Percentiles rank a stretch among this genome's conserved stretches.
phyloP scores from a whole-genome alignment of 2,888 invertebrate species.

The Dinocampus coccinellae region DNA sequence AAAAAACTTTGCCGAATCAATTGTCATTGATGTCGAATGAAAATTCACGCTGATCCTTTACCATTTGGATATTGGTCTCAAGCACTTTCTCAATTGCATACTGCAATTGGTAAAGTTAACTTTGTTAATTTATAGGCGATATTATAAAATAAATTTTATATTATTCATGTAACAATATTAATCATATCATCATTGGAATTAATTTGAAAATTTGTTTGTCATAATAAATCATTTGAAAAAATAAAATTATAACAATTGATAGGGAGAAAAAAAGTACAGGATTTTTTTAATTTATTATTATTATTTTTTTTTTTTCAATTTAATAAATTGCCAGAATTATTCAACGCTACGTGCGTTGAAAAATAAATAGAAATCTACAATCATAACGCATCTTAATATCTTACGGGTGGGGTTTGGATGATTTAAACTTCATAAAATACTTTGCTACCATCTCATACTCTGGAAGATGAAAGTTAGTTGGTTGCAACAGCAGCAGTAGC shows the following conservation, averaged over 20 bases:
- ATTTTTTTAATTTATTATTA: too few species aligned
- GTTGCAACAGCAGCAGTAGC: too few species aligned
- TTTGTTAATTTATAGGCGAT: slow-evolving; percentile 24
- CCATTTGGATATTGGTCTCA: slow-evolving; percentile 17
- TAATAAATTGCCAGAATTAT: slow-evolving; percentile 60
- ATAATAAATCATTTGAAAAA: background rate
- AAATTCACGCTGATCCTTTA: slow-evolving; percentile 17
- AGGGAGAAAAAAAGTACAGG: too few species aligned
- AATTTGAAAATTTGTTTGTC: background rate
- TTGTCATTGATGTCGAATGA: slow-evolving; percentile 23
- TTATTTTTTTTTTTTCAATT: too few species aligned
- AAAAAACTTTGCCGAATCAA: slow-evolving; percentile 24
- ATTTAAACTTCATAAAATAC: slow-evolving; percentile 57
- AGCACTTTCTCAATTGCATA: slow-evolving; percentile 16
- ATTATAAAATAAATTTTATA: slow-evolving; percentile 18
- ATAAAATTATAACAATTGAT: background rate
- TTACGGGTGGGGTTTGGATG: slow-evolving; percentile 44
- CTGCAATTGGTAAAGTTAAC: background rate
- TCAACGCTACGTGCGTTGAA: slow-evolving; percentile 42
- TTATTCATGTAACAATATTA: background rate
- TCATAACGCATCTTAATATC: slow-evolving; percentile 63
- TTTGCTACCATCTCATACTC: slow-evolving; percentile 37
- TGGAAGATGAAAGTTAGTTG: slow-evolving; percentile 37
- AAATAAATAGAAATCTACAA: slow-evolving; percentile 46
- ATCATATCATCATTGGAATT: background rate